Conservation (phyloP, 2,797 vertebrate species). For the Cygnus olor region DNA sequence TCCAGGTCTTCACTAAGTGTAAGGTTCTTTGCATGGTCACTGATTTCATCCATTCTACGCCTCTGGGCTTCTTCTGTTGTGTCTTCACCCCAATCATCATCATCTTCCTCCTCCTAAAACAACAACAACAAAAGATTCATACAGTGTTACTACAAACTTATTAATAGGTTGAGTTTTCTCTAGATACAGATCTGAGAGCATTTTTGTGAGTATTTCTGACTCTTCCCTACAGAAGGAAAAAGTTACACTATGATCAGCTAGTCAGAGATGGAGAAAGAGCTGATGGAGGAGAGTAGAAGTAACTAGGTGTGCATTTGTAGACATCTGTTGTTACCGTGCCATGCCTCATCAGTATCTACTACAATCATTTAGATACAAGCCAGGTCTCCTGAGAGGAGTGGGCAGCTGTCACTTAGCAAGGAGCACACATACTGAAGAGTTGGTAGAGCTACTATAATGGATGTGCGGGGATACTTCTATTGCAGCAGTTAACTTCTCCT, state of each 20-base stretch:
- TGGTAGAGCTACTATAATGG: neutral
- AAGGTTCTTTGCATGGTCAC: slow-evolving; percentile 95
- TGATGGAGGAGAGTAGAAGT: accelerated
- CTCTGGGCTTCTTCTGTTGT: slow-evolving; percentile 97
- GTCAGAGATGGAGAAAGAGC: accelerated
- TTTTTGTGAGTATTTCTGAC: neutral
- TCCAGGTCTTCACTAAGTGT: slow-evolving; percentile 96
- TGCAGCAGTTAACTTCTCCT: neutral
- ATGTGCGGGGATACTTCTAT: neutral
- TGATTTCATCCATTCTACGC: slow-evolving; percentile 98
- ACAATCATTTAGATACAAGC: no score
- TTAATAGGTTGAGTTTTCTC: accelerated
- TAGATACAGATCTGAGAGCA: no score
- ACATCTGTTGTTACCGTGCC: neutral
- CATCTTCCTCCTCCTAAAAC: slow-evolving; percentile 85
- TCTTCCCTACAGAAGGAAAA: neutral
- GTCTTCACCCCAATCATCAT: slow-evolving; percentile 98
- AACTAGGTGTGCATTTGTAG: accelerated
- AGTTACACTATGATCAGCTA: accelerated
- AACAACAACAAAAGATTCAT: neutral
- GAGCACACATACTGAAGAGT: neutral
- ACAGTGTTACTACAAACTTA: neutral
- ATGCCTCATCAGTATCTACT: neutral
- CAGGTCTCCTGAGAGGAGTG: neutral
- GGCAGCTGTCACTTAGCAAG: neutral